Conservation (phyloP, 2,113 vertebrate species). For the Pithys albifrons region DNA sequence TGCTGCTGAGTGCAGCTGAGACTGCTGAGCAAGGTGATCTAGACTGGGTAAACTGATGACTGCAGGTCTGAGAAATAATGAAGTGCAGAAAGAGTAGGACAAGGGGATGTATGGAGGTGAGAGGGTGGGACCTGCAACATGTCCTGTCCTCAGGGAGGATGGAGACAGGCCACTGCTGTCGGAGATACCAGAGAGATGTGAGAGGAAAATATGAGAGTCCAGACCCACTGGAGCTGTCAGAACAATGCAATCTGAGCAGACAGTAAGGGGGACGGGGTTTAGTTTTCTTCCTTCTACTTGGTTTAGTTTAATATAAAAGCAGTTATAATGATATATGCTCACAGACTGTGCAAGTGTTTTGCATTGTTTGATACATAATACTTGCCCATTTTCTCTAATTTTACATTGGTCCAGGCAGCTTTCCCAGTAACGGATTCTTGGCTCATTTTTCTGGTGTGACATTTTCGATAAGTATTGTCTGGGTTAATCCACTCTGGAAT, state of each 20-base stretch:
- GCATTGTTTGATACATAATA: neutral
- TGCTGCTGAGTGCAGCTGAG: neutral
- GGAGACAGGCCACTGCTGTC: neutral
- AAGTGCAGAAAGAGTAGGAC: neutral
- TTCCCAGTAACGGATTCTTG: neutral
- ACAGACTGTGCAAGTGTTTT: neutral
- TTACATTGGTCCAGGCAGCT: neutral
- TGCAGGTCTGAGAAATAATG: neutral
- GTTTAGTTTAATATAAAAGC: neutral
- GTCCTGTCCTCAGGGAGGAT: neutral
- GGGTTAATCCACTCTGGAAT: conserved; percentile 25
- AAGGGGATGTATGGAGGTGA: neutral
- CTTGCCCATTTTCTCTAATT: neutral
- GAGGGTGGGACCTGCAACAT: neutral
- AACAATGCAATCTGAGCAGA: neutral
- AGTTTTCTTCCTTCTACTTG: neutral
- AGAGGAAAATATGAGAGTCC: neutral
- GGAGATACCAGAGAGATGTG: neutral
- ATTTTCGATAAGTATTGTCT: conserved; percentile 33
- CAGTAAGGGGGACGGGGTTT: neutral
- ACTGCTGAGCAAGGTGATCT: neutral
- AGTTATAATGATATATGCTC: neutral
- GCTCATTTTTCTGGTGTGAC: neutral
- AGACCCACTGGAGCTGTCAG: neutral
- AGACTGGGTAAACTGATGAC: neutral